These are phyloP conservation scores for Drosophila kurseongensis DNA, from an alignment of 1,140 invertebrate genomes.

Conservation along the genomic window DNA sequence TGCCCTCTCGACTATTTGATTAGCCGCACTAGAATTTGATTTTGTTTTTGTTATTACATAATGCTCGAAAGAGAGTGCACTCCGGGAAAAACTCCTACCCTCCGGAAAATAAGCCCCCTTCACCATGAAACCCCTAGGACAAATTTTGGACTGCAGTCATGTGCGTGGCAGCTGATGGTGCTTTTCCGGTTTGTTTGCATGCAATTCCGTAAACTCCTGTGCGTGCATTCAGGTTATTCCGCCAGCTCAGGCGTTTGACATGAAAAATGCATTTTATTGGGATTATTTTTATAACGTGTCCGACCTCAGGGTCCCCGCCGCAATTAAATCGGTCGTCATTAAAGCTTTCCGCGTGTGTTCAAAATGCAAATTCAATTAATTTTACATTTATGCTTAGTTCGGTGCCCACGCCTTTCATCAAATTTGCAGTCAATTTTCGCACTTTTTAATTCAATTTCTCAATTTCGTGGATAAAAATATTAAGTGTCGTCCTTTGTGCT, in stretches of 20 bases:
- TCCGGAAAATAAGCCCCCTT: background rate
- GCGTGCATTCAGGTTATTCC: conserved; percentile 82
- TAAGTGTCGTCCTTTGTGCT: conserved; percentile 57
- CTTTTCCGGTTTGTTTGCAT: conserved; percentile 72
- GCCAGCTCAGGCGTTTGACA: conserved; percentile 80
- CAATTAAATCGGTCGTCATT: conserved; percentile 56
- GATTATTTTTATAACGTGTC: conserved; percentile 80
- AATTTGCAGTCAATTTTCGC: conserved; percentile 63
- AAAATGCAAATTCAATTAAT: conserved; percentile 78
- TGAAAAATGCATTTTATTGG: conserved; percentile 83
- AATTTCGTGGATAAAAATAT: conserved; percentile 51
- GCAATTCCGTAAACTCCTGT: conserved; percentile 80
- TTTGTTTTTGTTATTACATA: conserved; percentile 69
- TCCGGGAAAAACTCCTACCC: background rate
- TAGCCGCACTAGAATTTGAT: conserved; percentile 51
- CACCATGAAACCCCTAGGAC: background rate
- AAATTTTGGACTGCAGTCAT: conserved; percentile 38
- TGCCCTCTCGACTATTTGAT: conserved; percentile 63
- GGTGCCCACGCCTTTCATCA: conserved; percentile 20
- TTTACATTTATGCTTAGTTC: conserved; percentile 74
- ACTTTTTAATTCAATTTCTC: conserved; percentile 78
- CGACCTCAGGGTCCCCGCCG: conserved; percentile 8
- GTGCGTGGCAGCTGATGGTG: conserved; percentile 33
- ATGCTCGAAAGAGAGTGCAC: conserved; percentile 32
- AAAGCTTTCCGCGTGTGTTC: conserved; percentile 35